A percentile compares a stretch with the other conserved stretches of the same genome.
Evolutionary conservation across 2,888 invertebrate genomes (phyloP).

Genomic region (Leucozona laternaria): DNA sequence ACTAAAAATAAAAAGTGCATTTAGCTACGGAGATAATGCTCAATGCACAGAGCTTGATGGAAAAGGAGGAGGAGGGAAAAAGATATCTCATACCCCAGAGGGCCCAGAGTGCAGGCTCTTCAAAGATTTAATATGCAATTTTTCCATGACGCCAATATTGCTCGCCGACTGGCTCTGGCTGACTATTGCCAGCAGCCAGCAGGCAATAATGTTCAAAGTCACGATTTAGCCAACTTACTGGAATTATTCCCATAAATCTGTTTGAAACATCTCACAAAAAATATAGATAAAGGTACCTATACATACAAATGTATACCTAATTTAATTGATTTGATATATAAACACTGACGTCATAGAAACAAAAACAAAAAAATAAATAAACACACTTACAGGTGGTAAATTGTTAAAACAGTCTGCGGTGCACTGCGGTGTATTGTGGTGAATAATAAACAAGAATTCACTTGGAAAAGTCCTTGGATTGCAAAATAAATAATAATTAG

Average conservation of each 20-base stretch:
- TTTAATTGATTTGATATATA: slow-evolving; percentile 49
- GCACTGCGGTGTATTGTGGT: background rate
- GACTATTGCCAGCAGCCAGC: slow-evolving; percentile 39
- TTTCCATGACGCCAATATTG: slow-evolving; percentile 76
- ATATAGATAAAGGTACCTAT: background rate
- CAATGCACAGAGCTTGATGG: background rate
- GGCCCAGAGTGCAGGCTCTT: slow-evolving; percentile 38
- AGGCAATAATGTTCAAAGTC: slow-evolving; percentile 71
- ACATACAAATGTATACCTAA: background rate
- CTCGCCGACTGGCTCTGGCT: background rate
- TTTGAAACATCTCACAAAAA: slow-evolving; percentile 45
- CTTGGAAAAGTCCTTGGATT: slow-evolving; percentile 22
- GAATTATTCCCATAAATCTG: slow-evolving; percentile 55
- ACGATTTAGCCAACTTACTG: slow-evolving; percentile 62
- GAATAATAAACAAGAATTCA: slow-evolving; percentile 7
- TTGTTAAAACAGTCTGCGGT: slow-evolving; percentile 3
- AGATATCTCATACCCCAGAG: slow-evolving; percentile 27
- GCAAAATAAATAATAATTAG: slow-evolving; percentile 10
- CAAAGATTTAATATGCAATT: slow-evolving; percentile 51
- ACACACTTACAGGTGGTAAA: slow-evolving; percentile 64
- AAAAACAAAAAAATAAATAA: slow-evolving; percentile 10
- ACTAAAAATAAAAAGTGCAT: background rate
- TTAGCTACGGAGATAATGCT: slow-evolving; percentile 12
- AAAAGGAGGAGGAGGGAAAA: background rate
- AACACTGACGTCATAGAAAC: slow-evolving; percentile 58